Evolutionary conservation across 1,140 invertebrate species (phyloP), one percentile per base, ranked within the genome.

Genomic region (Psix sp.): DNA sequence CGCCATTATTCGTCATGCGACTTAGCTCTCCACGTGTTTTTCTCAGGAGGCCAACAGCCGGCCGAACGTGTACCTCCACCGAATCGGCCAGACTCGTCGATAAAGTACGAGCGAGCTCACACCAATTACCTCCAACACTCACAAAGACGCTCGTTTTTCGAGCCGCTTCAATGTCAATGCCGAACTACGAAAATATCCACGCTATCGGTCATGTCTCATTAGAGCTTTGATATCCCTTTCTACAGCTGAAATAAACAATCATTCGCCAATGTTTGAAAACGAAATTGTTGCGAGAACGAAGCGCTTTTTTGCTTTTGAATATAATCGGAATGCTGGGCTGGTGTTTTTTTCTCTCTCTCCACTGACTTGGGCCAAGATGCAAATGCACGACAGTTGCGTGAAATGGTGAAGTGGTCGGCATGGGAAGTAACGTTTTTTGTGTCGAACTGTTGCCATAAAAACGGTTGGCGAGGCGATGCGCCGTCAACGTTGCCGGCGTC

Each of bases 401-500:
- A n/a, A n/a, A n/a, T n/a, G n/a, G n/a, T n/a, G n/a, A 29, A 26
- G 31, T 39, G 40, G 31, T 39, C 21, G 17, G 46, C 48, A 46
- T 62, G 66, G 46, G 49, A 70, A 54, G 21, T 43, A 48, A 56
- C 48, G 56, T 39, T 72, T 72, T 63, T 72, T 45, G 48, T 33
- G 13, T 36, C 46, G 14, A 49, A 57, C 39, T 63, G 57, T 59
- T 68, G 38, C 31, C 29, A 31, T 51, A 72, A 63, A 72, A 72
- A 72, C 57, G 67, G 42, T 62, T 45, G 20, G 56, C 38, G 20
- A 45, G 43, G 43, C 65, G 65, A 43, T 43, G 24, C 20, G 14
- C 31, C 51, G 67, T 52, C 46, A 46, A 29, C 38, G 45, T 51
- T 52, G 46, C 29, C 52, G 54, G 38, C 46, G 43, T 48, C 17